Conservation (phyloP, 1,140 invertebrate genomes). For the Brachionus manjavacas region DNA sequence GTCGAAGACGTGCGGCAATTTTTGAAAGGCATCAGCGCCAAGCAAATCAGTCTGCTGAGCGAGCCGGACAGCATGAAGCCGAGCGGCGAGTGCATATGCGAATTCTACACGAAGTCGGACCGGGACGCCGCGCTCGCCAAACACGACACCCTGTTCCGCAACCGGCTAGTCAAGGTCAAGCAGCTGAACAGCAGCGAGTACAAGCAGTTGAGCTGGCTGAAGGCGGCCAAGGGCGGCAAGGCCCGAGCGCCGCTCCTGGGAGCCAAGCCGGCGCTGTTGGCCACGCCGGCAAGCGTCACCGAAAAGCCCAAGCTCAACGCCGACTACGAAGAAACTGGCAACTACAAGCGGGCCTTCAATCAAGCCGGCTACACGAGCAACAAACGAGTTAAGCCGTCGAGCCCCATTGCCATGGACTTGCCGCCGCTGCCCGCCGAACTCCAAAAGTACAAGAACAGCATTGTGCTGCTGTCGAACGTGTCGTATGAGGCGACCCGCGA, state of each 20-base stretch:
- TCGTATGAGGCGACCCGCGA: slow-evolving; percentile 19
- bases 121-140: not conserved
- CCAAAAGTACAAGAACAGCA: slow-evolving; percentile 2
- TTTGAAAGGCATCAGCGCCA: not conserved
- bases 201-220: not conserved
- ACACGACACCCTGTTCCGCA: not conserved
- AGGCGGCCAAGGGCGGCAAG: not conserved
- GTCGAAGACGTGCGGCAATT: not conserved
- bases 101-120: not conserved
- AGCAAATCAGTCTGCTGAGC: not conserved
- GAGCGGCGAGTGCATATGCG: not conserved
- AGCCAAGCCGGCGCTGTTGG: not conserved
- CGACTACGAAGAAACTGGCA: not conserved
- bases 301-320: not conserved
- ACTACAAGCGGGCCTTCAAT: not conserved
- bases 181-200: not conserved
- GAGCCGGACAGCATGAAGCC: not conserved
- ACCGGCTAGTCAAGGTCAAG: not conserved
- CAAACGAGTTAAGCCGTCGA: not conserved
- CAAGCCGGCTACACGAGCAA: not conserved
- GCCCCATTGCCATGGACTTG: not conserved
- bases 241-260: not conserved
- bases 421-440: slow-evolving; percentile 40
- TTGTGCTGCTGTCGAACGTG: slow-evolving; percentile 15
- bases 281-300: not conserved